Evolutionary conservation across 2,113 vertebrate genomes (phyloP), one percentile per base, ranked within the genome.

Genomic region (Mesitornis unicolor): DNA sequence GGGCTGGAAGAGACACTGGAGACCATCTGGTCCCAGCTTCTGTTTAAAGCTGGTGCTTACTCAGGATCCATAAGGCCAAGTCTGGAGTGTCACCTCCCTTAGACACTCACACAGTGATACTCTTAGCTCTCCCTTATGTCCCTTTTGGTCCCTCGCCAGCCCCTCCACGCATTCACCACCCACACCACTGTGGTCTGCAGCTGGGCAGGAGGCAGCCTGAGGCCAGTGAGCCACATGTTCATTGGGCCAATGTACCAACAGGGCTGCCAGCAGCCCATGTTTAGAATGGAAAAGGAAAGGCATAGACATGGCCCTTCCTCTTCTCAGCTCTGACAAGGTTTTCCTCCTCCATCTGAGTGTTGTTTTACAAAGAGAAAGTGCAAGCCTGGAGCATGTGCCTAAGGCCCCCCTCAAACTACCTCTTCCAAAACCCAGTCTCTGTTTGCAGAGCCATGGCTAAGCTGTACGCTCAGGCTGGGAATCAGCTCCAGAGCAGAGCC

Each of bases 231-330:
- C 33, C 31, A 15, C 3, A 1, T 8, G 16, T 21, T 53, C 6
- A 6, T 13, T 28, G 22, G 33, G 35, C n/a, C 73, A 60, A 5
- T 0, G 0, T 48, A n/a, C 16, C 18, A 29, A 11, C 0, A 0
- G 24, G 12, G 64, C 79, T 47, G 33, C 65, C 53, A 81, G 59
- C 25, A 50, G 33, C 61, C 53, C 29, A 7, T 6, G 9, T 38
- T 40, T 33, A 42, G 19, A 35, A 10, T 16, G 17, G 25, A 64
- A 53, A 38, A 53, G n/a, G 50, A 28, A 77, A 84, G 33, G 54
- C 22, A 78, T 26, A 51, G 36, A 57, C 0, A 0, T 28, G 54
- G 26, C 22, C 16, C 47, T 36, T 61, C 47, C 81, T 24, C n/a
- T 35, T 25, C 43, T 79, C 28, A 54, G 51, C 38, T 25, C 42